Conservation (phyloP, 92 coral and sea anemone species). For the Micromussa lordhowensis region DNA sequence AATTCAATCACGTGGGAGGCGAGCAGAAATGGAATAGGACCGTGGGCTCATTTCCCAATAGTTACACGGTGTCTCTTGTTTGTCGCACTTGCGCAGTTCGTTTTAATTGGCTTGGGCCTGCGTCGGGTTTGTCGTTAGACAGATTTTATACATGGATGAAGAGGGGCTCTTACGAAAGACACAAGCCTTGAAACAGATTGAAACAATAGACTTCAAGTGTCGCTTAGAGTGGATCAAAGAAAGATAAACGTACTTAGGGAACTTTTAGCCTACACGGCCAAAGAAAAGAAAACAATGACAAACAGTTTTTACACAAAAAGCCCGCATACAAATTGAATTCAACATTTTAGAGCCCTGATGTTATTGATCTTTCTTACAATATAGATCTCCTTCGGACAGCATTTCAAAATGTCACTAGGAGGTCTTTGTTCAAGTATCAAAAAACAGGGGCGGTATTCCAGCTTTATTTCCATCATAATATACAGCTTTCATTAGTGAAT, state of each 20-base stretch:
- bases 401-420: neutral
- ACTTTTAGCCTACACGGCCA: neutral
- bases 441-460: conserved; percentile 3
- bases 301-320: neutral
- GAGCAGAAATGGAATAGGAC: neutral
- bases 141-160: neutral
- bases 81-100: neutral
- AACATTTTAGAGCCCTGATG: neutral
- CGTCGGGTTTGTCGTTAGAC: neutral
- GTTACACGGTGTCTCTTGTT: neutral
- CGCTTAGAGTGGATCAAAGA: neutral
- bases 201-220: neutral
- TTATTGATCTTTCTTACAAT: conserved; percentile 25
- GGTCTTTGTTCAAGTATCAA: conserved; percentile 7
- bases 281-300: conserved; percentile 8
- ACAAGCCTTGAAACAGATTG: neutral
- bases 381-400: neutral
- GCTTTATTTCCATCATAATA: conserved; percentile 39
- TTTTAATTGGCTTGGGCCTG: neutral
- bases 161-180: neutral
- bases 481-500: neutral
- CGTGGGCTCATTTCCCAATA: neutral
- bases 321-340: neutral
- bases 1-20: too few relatives aligned
- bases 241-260: neutral